phyloP scores from a whole-genome alignment of 2,113 vertebrate species.

The Mesembrinibis cayennensis region DNA sequence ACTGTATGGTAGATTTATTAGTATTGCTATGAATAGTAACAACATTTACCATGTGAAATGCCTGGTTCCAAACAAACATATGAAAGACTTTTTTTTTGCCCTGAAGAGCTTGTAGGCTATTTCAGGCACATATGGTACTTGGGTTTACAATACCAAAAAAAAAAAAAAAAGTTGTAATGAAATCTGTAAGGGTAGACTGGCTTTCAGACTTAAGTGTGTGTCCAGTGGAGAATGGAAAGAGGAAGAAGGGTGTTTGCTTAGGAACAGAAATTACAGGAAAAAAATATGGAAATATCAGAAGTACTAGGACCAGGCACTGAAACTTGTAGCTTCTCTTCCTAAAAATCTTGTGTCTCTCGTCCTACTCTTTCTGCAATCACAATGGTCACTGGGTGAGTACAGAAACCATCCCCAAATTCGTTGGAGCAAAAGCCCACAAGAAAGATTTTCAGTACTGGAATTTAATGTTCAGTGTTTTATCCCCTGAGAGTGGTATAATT shows the following conservation, averaged over 20 bases:
- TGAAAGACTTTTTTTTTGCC: not conserved
- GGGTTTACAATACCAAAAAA: not conserved
- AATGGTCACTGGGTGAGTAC: not conserved
- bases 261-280: not conserved
- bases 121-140: not conserved
- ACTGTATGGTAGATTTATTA: not conserved
- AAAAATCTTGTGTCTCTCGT: not conserved
- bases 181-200: not conserved
- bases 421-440: not conserved
- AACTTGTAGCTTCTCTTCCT: not conserved
- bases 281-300: not conserved
- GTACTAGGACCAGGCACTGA: not conserved
- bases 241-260: not conserved
- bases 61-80: not conserved
- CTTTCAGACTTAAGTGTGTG: not conserved
- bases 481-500: not conserved
- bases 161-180: not conserved
- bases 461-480: not conserved
- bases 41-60: slow-evolving; percentile 4
- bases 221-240: not conserved
- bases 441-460: not conserved
- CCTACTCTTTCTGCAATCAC: not conserved
- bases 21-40: slow-evolving; percentile 16
- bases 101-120: not conserved
- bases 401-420: not conserved